Evolutionary conservation across 2,888 invertebrate species (phyloP).

Genomic region (Eupeodes latifasciatus): DNA sequence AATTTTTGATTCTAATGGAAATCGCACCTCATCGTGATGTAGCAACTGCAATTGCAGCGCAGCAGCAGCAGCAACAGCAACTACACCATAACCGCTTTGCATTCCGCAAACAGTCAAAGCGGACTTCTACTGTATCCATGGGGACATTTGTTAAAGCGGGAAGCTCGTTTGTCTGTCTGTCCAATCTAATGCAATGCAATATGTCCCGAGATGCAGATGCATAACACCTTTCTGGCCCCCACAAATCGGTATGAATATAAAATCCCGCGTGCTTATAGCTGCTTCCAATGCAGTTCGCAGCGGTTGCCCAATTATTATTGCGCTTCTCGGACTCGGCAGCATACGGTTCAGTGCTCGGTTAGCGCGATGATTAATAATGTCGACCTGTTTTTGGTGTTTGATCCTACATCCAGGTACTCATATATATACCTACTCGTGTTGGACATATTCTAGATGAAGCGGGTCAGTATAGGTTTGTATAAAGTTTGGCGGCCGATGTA

Average conservation of each 20-base stretch:
- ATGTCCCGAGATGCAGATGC: slow-evolving; percentile 69
- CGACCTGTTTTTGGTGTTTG: slow-evolving; percentile 53
- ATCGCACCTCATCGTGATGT: slow-evolving; percentile 59
- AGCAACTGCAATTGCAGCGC: slow-evolving; percentile 3
- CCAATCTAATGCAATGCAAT: slow-evolving; percentile 73
- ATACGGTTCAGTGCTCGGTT: slow-evolving; percentile 56
- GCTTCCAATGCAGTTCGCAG: slow-evolving; percentile 67
- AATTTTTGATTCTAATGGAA: slow-evolving; percentile 75
- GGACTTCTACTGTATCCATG: slow-evolving; percentile 58
- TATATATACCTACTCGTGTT: slow-evolving; percentile 12
- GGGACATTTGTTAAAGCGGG: slow-evolving; percentile 73
- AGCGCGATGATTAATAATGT: slow-evolving; percentile 73
- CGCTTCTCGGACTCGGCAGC: slow-evolving; percentile 57
- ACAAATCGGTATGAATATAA: slow-evolving; percentile 34
- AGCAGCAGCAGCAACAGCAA: neutral
- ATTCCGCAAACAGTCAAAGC: slow-evolving; percentile 36
- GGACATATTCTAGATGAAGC: slow-evolving; percentile 50
- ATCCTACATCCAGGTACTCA: neutral
- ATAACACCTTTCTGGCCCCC: slow-evolving; percentile 64
- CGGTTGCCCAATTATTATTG: slow-evolving; percentile 74
- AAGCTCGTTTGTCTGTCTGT: slow-evolving; percentile 71
- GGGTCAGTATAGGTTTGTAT: slow-evolving; percentile 46
- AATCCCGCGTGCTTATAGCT: slow-evolving; percentile 46
- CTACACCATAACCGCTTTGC: slow-evolving; percentile 9
- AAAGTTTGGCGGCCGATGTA: neutral